phyloP scores from a whole-genome alignment of 2,888 invertebrate species.

The Julus scandinavius region DNA sequence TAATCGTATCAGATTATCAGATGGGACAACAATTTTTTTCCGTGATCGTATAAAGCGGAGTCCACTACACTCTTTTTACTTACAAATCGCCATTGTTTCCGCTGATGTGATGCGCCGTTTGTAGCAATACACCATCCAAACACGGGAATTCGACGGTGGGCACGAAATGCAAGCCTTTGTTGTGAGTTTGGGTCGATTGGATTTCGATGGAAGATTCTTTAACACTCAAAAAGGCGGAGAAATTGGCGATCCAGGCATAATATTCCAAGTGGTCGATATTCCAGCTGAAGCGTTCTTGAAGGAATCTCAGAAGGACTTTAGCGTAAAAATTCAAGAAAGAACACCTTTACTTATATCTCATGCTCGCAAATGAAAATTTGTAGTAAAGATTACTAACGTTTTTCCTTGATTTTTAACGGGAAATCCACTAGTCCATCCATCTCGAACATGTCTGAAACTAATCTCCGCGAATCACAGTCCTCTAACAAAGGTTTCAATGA shows the following conservation, averaged over 20 bases:
- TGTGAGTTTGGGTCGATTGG: neutral
- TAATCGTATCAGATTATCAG: too few relatives aligned
- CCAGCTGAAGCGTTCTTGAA: constrained; percentile 12
- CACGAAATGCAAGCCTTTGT: neutral
- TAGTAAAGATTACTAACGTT: neutral
- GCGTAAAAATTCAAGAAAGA: neutral
- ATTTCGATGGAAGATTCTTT: constrained; percentile 25
- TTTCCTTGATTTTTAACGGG: neutral
- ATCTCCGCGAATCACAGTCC: neutral
- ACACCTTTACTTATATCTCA: too few relatives aligned
- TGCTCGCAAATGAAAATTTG: too few relatives aligned
- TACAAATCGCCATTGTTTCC: neutral
- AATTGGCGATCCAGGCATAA: constrained; percentile 9
- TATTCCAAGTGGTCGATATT: constrained; percentile 2
- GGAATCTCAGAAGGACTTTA: constrained; percentile 15
- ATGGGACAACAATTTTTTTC: too few relatives aligned
- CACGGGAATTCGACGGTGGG: neutral
- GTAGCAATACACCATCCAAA: neutral
- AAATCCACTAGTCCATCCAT: neutral
- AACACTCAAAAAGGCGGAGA: constrained; percentile 28
- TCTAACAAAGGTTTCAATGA: neutral
- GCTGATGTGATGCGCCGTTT: neutral
- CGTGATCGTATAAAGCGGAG: too few relatives aligned
- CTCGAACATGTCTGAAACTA: constrained; percentile 24
- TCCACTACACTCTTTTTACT: neutral